Conservation (phyloP, 1,140 invertebrate species). For the Delia radicum region DNA sequence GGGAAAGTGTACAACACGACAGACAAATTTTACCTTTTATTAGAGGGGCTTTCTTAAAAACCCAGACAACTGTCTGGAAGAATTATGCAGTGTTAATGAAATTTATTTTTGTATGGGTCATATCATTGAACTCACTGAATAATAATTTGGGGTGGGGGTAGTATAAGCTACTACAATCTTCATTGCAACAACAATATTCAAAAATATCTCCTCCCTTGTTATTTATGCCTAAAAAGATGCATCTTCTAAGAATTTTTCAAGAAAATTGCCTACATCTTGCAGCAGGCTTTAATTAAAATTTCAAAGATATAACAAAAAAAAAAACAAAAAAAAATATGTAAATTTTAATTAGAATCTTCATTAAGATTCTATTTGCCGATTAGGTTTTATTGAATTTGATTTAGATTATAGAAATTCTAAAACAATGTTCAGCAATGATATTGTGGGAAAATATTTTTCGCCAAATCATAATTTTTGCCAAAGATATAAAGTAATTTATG, state of each 20-base stretch:
- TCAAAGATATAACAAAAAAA: background rate
- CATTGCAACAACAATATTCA: background rate
- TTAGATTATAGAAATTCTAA: too few species aligned
- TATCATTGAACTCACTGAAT: background rate
- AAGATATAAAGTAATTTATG: too few species aligned
- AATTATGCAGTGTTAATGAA: background rate
- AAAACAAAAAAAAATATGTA: background rate
- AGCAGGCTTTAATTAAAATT: background rate
- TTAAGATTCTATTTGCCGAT: background rate
- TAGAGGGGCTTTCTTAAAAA: background rate
- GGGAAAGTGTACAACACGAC: background rate
- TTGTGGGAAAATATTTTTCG: too few species aligned
- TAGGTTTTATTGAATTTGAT: too few species aligned
- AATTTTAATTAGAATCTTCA: background rate
- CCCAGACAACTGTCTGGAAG: background rate
- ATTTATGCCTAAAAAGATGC: too few species aligned
- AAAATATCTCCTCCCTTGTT: background rate
- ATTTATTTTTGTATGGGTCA: background rate
- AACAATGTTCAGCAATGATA: too few species aligned
- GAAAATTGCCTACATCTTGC: background rate
- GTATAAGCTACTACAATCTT: background rate
- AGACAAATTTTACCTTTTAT: background rate
- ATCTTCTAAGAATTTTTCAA: background rate
- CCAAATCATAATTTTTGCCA: too few species aligned
- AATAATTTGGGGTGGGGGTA: background rate